Conservation (phyloP, 1,140 invertebrate species). For the Hylaeus anthracinus region DNA sequence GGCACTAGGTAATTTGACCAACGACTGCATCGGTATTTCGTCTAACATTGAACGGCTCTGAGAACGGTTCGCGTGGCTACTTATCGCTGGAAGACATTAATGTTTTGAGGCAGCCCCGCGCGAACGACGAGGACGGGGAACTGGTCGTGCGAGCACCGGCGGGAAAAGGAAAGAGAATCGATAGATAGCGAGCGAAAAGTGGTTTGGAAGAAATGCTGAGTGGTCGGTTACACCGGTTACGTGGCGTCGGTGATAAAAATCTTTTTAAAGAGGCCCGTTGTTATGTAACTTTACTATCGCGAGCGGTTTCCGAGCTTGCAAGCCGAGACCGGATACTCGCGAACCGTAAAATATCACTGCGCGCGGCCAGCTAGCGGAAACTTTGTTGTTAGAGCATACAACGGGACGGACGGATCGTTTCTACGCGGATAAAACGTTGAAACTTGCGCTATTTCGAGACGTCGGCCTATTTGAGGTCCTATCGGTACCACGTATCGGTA, state of each 20-base stretch:
- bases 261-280: conserved; percentile 30
- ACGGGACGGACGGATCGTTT: background rate
- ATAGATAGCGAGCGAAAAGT: conserved; percentile 32
- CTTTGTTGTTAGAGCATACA: background rate
- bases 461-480: no score
- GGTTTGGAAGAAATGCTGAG: conserved; percentile 20
- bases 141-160: background rate
- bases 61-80: background rate
- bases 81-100: background rate
- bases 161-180: background rate
- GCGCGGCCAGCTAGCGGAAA: background rate
- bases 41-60: background rate
- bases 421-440: background rate
- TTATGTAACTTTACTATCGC: conserved; percentile 44
- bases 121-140: background rate
- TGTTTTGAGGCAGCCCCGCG: no score
- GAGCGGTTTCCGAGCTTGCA: conserved; percentile 2
- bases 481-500: no score
- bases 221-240: conserved; percentile 17
- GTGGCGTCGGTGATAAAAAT: conserved; percentile 14
- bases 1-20: no score
- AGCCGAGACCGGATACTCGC: conserved; percentile 30
- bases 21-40: background rate
- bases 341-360: conserved; percentile 50
- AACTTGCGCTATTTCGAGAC: background rate